A percentile compares a stretch with the other conserved stretches of the same genome.
These are phyloP conservation scores for Cryptotis parvus DNA, from an alignment of 2,113 vertebrate species.

Conservation along the genomic window DNA sequence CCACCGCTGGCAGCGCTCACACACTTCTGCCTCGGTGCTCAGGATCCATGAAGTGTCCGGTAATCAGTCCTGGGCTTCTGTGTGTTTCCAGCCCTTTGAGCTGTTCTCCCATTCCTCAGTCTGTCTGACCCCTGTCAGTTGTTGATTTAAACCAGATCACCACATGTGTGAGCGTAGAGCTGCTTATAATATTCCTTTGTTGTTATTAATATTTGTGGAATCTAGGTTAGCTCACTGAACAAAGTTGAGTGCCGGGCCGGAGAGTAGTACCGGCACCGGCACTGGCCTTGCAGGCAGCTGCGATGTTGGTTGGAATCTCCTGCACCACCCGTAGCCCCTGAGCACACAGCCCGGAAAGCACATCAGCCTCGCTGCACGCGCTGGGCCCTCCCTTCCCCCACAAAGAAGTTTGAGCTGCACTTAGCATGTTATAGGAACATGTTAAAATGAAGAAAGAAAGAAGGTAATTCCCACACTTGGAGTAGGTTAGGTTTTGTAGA, in stretches of 20 bases:
- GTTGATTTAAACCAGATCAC: not conserved
- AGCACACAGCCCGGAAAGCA: no score
- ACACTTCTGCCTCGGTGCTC: no score
- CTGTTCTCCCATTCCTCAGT: not conserved
- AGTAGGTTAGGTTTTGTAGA: not conserved
- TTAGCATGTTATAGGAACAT: constrained; percentile 16
- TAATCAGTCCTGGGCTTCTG: no score
- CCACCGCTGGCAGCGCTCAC: no score
- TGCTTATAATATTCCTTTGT: not conserved
- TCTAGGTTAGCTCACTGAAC: not conserved
- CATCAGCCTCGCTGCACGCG: not conserved
- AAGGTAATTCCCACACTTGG: not conserved
- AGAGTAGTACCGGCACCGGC: no score
- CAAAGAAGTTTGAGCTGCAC: constrained; percentile 25
- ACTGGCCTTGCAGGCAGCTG: no score
- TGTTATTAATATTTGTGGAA: not conserved
- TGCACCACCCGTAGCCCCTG: no score
- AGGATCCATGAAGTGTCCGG: no score
- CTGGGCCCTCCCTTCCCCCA: no score
- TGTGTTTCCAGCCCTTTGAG: no score
- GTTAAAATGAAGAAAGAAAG: constrained; percentile 42
- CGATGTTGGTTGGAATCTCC: no score
- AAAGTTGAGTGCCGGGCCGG: not conserved
- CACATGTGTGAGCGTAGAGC: not conserved
- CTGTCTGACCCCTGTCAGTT: no score